Percentiles rank a stretch among this genome's conserved stretches.
Evolutionary conservation across 2,888 invertebrate genomes (phyloP).

Genomic region (Lasioglossum lativentre): DNA sequence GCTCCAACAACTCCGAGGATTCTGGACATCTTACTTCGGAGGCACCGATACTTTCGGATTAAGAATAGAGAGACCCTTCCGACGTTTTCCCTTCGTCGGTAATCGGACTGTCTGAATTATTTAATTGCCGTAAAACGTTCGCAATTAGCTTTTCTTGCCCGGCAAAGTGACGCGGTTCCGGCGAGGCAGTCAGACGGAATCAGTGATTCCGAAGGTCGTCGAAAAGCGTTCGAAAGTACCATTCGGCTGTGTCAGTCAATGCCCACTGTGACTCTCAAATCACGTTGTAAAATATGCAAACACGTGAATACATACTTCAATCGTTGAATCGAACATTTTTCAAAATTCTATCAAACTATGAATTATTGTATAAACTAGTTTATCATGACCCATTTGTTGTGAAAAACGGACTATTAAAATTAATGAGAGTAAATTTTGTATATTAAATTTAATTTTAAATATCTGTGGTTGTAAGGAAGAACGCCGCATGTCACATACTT

Average conservation of each 20-base stretch:
- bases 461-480: too few relatives aligned
- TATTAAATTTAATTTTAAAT: too few relatives aligned
- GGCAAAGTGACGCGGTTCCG: background rate
- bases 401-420: too few relatives aligned
- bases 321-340: background rate
- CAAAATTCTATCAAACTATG: background rate
- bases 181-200: background rate
- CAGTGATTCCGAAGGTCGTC: background rate
- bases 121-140: constrained; percentile 21
- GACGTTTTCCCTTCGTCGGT: constrained; percentile 24
- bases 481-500: too few relatives aligned
- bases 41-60: constrained; percentile 49
- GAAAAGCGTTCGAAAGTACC: background rate
- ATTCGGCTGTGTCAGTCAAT: background rate
- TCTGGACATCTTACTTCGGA: constrained; percentile 22
- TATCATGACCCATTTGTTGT: background rate
- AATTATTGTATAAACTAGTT: background rate
- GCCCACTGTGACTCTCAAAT: background rate
- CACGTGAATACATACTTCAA: background rate
- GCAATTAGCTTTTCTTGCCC: constrained; percentile 30
- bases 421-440: too few relatives aligned
- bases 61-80: constrained; percentile 27
- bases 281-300: background rate
- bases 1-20: constrained; percentile 47
- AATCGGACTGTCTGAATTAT: constrained; percentile 44